Evolutionary conservation across 2,888 invertebrate genomes (phyloP).

Genomic region (Dryococelus australis): DNA sequence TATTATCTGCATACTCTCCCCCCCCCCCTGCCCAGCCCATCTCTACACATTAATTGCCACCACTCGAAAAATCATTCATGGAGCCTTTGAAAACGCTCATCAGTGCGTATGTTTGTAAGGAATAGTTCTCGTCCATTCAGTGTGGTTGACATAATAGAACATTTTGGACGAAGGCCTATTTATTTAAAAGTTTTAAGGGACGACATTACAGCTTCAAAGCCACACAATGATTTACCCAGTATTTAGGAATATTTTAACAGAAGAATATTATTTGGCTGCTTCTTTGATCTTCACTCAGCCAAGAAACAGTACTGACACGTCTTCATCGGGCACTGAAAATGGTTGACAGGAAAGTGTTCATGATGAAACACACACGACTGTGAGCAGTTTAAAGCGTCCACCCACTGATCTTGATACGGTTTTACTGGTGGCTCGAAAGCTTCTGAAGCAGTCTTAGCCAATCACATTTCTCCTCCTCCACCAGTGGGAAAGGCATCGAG

Average conservation of each 20-base stretch:
- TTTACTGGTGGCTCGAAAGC: background rate
- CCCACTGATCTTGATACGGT: background rate
- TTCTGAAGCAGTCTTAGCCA: background rate
- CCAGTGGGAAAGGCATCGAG: too few species aligned
- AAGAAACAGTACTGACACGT: background rate
- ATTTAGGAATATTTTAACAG: background rate
- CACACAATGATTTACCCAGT: constrained; percentile 16
- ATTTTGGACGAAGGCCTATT: constrained; percentile 46
- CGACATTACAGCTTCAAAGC: constrained; percentile 47
- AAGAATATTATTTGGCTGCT: background rate
- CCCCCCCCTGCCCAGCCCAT: too few species aligned
- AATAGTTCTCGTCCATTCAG: constrained; percentile 21
- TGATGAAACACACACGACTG: background rate
- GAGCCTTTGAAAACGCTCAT: constrained; percentile 22
- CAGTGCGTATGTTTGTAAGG: constrained; percentile 22
- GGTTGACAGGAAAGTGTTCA: too few species aligned
- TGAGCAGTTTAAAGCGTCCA: background rate
- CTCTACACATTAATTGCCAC: background rate
- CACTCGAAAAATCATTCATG: constrained; percentile 17
- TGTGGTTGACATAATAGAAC: constrained; percentile 48
- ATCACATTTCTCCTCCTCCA: too few species aligned
- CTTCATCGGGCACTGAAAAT: background rate
- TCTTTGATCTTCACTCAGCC: background rate
- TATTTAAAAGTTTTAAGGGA: constrained; percentile 50
- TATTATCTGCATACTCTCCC: constrained; percentile 39